Evolutionary conservation across 2,797 vertebrate species (phyloP), one percentile per base, ranked within the genome.

Genomic region (Sebastes cheni): DNA sequence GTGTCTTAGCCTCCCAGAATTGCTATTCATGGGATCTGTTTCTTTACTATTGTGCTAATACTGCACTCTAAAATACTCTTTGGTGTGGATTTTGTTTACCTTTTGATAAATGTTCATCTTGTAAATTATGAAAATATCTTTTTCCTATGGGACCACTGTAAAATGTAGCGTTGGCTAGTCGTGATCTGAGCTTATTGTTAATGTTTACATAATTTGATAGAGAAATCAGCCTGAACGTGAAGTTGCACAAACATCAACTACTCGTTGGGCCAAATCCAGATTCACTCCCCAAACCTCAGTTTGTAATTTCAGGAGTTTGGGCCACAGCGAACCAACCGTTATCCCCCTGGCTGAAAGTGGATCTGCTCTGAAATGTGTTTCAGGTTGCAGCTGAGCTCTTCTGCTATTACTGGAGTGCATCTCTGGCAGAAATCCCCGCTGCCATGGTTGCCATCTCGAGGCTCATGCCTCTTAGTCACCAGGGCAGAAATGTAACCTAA

Each of bases 401-500:
- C 80, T 71, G 91, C 93, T 94, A 92, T 93, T 92, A 89, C 90
- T 93, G 91, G 87, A 84, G 89, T 89, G 84, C 85, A 82, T 89
- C 87, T 88, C 85, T 89, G 90, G 91, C 91, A 89, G 83, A 88
- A 82, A 80, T 91, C 89, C 87, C 82, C 61, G 83, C 91, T 92
- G 93, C 91, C 85, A 92, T 90, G 87, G 92, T 80, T 85, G 87
- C 89, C 89, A 89, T 80, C 87, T 92, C 71, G 25, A 89, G 82
- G 77, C 88, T 92, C 87, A 88, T 92, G 85, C 81, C 89, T 92
- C 89, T 87, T 88, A 86, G 89, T 93, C 88, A 90, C 89, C 83
- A 82, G 90, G 93, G 91, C 91, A 93, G 89, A 94, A 94, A 88
- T 92, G 92, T 91, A 92, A 93, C 88, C 90, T 92, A 89, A 94